Evolutionary conservation across 2,113 vertebrate genomes (phyloP), one percentile per base, ranked within the genome.

Genomic region (Spizaetus ornatus): DNA sequence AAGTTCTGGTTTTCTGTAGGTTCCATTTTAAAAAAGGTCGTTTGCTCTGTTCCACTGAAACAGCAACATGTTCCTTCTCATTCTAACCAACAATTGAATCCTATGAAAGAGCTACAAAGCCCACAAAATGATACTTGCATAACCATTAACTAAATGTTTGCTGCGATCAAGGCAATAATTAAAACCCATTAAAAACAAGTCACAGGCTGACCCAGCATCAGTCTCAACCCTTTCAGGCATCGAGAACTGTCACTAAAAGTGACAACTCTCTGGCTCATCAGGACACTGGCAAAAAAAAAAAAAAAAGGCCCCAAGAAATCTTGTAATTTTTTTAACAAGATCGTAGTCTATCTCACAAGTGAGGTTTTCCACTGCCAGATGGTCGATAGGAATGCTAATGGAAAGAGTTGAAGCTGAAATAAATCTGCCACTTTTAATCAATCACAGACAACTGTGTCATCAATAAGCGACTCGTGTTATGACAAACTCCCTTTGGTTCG

Each of bases 351-450:
- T 94, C 83, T 96, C 92, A 82, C 82, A 91, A 96, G 91, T 84
- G 85, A 95, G 82, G 86, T 89, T 95, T 97, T 95, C 92, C 78
- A 90, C 78, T 90, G 96, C 97, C 97, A 98, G 97, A 97, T 97
- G 96, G 97, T 97, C 91, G 73, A 97, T 97, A 97, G 92, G 82
- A 97, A 95, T 93, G 93, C 82, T 97, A 98, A 98, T 97, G 95
- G 97, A 97, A 97, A 94, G 94, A 97, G 95, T 73, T 97, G 96
- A 97, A 94, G 95, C 96, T 82, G 82, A 98, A 98, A 98, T 97
- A 98, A 98, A 98, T 95, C 96, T 98, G 98, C 95, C 97, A 97
- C 94, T 97, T 98, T 66, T 95, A 97, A 98, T 98, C 98, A 97
- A 97, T 98, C 97, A 97, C 86, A 94, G 92, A 82, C 88, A 95